Conservation (phyloP, 2,797 vertebrate species). For the Perodicticus potto region DNA sequence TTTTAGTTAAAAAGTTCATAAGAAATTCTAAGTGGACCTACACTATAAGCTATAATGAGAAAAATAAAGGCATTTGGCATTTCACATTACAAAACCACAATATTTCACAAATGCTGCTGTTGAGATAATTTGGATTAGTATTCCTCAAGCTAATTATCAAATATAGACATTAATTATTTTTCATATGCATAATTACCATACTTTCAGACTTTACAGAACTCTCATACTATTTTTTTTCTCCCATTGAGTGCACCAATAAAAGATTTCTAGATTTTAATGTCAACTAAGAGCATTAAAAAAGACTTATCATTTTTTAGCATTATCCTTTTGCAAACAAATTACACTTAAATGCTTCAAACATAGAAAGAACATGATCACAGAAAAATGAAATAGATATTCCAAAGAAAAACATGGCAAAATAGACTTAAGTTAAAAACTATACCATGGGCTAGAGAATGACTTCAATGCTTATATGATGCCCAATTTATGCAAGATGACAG, state of each 20-base stretch:
- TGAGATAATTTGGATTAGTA: neutral
- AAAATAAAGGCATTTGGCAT: neutral
- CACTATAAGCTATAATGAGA: neutral
- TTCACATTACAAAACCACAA: neutral
- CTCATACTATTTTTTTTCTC: neutral
- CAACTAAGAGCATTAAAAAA: neutral
- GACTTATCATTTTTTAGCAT: neutral
- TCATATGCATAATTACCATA: neutral
- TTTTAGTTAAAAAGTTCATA: neutral
- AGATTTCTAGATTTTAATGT: conserved; percentile 39
- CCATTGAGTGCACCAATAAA: neutral
- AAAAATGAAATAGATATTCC: neutral
- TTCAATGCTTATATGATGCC: neutral
- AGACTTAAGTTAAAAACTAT: neutral
- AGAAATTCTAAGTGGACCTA: neutral
- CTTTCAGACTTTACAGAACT: conserved; percentile 19
- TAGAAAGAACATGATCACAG: neutral
- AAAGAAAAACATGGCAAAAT: neutral
- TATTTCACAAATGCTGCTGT: conserved; percentile 7
- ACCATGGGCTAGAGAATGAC: neutral
- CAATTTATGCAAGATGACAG: neutral
- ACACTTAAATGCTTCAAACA: neutral
- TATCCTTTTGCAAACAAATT: neutral
- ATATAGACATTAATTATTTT: conserved; percentile 46
- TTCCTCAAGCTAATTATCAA: neutral